A percentile compares a stretch with the other conserved stretches of the same genome.
Evolutionary conservation across 2,113 vertebrate genomes (phyloP).

Genomic region (Himantopus leucocephalus): DNA sequence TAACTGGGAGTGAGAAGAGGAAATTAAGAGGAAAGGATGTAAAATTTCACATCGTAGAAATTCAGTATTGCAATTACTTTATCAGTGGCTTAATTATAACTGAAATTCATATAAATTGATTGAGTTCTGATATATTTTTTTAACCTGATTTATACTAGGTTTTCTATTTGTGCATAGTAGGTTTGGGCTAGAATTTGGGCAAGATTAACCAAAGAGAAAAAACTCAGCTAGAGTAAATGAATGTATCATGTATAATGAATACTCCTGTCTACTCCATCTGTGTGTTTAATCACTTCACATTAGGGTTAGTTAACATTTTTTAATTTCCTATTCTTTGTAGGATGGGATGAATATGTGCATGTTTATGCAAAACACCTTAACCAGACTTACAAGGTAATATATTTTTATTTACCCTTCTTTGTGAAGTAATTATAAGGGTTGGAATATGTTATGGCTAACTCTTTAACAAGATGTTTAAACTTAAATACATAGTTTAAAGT

Average conservation of each 20-base stretch:
- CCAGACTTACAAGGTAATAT: slow-evolving; percentile 89
- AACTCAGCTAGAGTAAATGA: background rate
- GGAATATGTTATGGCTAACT: background rate
- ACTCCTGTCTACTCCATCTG: background rate
- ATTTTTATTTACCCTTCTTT: background rate
- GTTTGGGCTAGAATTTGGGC: background rate
- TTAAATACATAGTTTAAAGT: background rate
- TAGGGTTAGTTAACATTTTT: background rate
- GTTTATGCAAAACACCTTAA: slow-evolving; percentile 95
- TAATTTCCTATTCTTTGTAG: slow-evolving; percentile 74
- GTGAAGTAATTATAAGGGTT: background rate
- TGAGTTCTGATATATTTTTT: background rate
- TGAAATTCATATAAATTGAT: background rate
- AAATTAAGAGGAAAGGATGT: background rate
- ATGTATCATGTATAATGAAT: background rate
- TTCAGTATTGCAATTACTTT: background rate
- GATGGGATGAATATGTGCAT: slow-evolving; percentile 92
- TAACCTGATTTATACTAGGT: background rate
- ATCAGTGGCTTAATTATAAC: background rate
- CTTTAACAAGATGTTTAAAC: background rate
- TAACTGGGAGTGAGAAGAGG: background rate
- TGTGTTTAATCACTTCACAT: background rate
- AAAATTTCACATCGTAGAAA: background rate
- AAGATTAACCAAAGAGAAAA: background rate
- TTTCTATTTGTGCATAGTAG: background rate